phyloP scores from a whole-genome alignment of 1,140 invertebrate species.

The Lucilia cuprina region DNA sequence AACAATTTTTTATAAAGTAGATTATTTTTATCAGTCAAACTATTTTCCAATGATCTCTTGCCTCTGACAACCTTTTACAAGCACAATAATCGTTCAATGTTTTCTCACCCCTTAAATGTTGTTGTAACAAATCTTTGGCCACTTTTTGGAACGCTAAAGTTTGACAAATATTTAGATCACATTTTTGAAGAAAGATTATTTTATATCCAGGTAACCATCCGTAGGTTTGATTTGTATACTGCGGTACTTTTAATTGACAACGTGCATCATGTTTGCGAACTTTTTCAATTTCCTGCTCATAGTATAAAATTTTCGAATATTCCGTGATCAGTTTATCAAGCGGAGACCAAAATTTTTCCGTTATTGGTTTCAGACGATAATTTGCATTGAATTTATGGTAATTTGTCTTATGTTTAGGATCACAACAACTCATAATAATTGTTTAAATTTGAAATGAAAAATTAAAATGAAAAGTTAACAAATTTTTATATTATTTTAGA shows the following conservation, averaged over 20 bases:
- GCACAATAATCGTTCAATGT: not conserved
- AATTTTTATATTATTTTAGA: not conserved
- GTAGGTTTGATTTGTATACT: constrained; percentile 32
- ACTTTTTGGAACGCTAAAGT: not conserved
- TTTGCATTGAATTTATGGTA: not conserved
- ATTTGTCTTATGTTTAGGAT: not conserved
- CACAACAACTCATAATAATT: not conserved
- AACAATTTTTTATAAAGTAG: no score
- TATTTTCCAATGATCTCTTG: not conserved
- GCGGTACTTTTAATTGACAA: not conserved
- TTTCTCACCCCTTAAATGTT: not conserved
- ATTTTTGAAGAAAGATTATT: not conserved
- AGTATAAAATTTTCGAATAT: not conserved
- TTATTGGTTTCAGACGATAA: not conserved
- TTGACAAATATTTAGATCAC: not conserved
- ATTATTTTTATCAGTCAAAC: not conserved
- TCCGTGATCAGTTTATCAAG: not conserved
- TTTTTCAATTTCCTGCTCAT: not conserved
- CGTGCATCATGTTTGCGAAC: not conserved
- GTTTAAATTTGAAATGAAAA: not conserved
- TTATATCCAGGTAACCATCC: constrained; percentile 31
- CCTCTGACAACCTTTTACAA: not conserved
- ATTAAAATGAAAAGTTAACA: not conserved
- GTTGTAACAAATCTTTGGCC: not conserved
- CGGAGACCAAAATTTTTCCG: not conserved